Base-by-base conservation (phyloP, 1,140 invertebrate genomes). In the Drosophila sp. region DNA sequence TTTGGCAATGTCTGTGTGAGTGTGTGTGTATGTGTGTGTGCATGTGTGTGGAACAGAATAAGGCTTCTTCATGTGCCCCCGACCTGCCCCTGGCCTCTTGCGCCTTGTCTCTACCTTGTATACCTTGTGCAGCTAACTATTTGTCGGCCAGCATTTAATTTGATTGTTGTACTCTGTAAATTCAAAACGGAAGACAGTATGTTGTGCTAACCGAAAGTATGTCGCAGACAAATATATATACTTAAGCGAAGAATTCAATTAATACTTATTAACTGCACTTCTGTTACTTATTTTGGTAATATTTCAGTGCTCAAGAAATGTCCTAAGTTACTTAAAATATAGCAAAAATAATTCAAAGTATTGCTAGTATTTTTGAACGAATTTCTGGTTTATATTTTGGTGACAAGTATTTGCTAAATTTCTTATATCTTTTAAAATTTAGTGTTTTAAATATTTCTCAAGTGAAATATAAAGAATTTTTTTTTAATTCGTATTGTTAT, bases 131-230 rank as follows among this genome's bases (percentile, higher is more conserved):
- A 34, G 65, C n/a, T n/a, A n/a, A n/a, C 27, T n/a, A 32, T 51
- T 45, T 53, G 40, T 40, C 58, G 32, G 13, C 58, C 18, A 32
- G 29, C 16, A 70, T 62, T n/a, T 36, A 70, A 70, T 62, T 69
- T 43, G 38, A 62, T 36, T 45, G 46, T 27, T 50, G 16, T 69
- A 18, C 38, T 7, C 57, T 62, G 46, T 51, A 69, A 62, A 62
- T 25, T 14, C 1, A 8, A 5, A 3, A 25, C 6, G n/a, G 6
- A 2, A 27, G 14, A 9, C 32, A 32, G 58, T 50, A 50, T 27
- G 2, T 7, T 18, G 2, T 21, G 45, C 36, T n/a, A 1, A 38
- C 5, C 0, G 11, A 6, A 38, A 0, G 36, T 4, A 38, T 11
- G 11, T 38, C 6, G 21, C n/a, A n/a, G n/a, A n/a, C n/a, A n/a